phyloP scores from a whole-genome alignment of 1,140 invertebrate species.

The Lordiphosa clarofinis region DNA sequence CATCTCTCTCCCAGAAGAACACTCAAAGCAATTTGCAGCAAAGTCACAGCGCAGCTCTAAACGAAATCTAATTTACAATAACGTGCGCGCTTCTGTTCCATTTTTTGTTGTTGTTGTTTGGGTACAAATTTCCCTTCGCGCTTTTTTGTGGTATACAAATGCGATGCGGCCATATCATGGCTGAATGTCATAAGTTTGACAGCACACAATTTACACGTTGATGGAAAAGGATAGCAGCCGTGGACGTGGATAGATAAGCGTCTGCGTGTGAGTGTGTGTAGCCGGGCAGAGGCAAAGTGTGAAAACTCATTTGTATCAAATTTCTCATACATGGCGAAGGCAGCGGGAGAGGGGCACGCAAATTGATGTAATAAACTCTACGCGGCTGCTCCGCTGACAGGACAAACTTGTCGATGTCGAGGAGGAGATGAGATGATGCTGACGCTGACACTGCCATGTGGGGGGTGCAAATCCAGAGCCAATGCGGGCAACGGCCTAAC shows the following conservation, averaged over 20 bases:
- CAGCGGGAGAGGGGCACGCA: slow-evolving; percentile 33
- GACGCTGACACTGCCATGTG: slow-evolving; percentile 30
- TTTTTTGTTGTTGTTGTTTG: slow-evolving; percentile 19
- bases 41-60: slow-evolving; percentile 42
- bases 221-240: slow-evolving; percentile 65
- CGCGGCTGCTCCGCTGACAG: slow-evolving; percentile 64
- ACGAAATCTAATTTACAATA: slow-evolving; percentile 71
- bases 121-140: neutral
- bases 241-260: slow-evolving; percentile 25
- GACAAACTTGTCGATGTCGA: slow-evolving; percentile 68
- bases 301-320: slow-evolving; percentile 78
- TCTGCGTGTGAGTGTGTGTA: slow-evolving; percentile 7
- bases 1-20: slow-evolving; percentile 22
- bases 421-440: slow-evolving; percentile 18
- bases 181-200: slow-evolving; percentile 75
- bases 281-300: slow-evolving; percentile 57
- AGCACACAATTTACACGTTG: slow-evolving; percentile 73
- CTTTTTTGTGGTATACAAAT: slow-evolving; percentile 45
- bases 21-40: slow-evolving; percentile 43
- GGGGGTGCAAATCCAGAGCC: slow-evolving; percentile 55
- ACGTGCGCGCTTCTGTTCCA: slow-evolving; percentile 33
- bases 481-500: slow-evolving; percentile 27
- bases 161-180: slow-evolving; percentile 59
- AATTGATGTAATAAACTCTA: slow-evolving; percentile 77
- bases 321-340: slow-evolving; percentile 48